phyloP scores from a whole-genome alignment of 2,797 vertebrate genomes.

The Syncerus caffer region DNA sequence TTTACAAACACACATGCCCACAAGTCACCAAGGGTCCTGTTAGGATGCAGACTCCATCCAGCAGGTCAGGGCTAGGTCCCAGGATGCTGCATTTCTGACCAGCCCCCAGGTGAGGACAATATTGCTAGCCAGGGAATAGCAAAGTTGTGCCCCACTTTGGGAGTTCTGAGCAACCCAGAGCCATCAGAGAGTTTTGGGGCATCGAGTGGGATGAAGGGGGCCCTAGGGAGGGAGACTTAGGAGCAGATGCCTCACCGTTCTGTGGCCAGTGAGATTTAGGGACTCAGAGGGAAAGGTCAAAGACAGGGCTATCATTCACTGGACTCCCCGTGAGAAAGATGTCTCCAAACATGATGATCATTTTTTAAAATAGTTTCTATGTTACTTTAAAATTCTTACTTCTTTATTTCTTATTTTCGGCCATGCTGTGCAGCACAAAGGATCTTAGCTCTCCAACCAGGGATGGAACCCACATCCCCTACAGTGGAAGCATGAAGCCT shows the following conservation, averaged over 20 bases:
- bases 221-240: background rate
- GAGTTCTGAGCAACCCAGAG: background rate
- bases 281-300: background rate
- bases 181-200: background rate
- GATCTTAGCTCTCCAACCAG: background rate
- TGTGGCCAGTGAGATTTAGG: background rate
- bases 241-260: background rate
- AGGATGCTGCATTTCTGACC: background rate
- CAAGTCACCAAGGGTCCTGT: background rate
- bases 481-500: background rate
- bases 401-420: background rate
- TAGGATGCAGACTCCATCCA: background rate
- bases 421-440: background rate
- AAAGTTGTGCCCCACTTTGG: background rate
- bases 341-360: background rate
- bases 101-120: background rate
- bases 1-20: background rate
- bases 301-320: background rate
- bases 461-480: background rate
- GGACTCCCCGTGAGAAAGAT: background rate
- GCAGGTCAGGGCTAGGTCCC: background rate
- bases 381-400: background rate
- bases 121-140: background rate
- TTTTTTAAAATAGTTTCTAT: background rate
- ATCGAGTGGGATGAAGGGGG: background rate